Percentiles rank a stretch among this genome's conserved stretches.
phyloP scores from a whole-genome alignment of 2,888 invertebrate species.

The Parthenolecanium corni region DNA sequence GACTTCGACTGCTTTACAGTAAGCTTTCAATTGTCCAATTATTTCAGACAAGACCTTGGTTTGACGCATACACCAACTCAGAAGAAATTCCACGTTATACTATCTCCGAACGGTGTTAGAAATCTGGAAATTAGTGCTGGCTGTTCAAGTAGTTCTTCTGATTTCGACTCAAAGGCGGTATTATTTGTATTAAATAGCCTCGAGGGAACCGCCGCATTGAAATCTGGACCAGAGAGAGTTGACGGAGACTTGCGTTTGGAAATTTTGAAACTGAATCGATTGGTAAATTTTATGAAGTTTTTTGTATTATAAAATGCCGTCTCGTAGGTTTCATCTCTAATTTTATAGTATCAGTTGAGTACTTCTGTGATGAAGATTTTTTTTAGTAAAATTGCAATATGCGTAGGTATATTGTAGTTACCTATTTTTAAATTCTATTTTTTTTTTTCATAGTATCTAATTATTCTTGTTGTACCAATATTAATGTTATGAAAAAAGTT shows the following conservation, averaged over 20 bases:
- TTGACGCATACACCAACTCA: constrained; percentile 1
- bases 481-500: too few species aligned
- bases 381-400: too few species aligned
- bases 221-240: constrained; percentile 2
- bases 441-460: too few species aligned
- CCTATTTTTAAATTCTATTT: too few species aligned
- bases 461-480: too few species aligned
- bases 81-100: not conserved
- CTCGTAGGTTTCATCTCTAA: not conserved
- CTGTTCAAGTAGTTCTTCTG: not conserved
- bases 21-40: not conserved
- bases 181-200: constrained; percentile 5
- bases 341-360: not conserved
- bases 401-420: too few species aligned
- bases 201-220: constrained; percentile 1
- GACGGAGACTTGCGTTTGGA: constrained; percentile 9
- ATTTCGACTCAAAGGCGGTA: constrained; percentile 8
- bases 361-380: too few species aligned
- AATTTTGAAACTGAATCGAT: constrained; percentile 8
- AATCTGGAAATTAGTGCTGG: constrained; percentile 9
- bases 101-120: constrained; percentile 3
- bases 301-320: not conserved
- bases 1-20: not conserved
- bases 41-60: constrained; percentile 10
- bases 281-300: not conserved